Percentiles rank a stretch among this genome's conserved stretches.
These are phyloP conservation scores for Pseudanteris insignis DNA, from an alignment of 2,888 invertebrate species.

Conservation along the genomic window DNA sequence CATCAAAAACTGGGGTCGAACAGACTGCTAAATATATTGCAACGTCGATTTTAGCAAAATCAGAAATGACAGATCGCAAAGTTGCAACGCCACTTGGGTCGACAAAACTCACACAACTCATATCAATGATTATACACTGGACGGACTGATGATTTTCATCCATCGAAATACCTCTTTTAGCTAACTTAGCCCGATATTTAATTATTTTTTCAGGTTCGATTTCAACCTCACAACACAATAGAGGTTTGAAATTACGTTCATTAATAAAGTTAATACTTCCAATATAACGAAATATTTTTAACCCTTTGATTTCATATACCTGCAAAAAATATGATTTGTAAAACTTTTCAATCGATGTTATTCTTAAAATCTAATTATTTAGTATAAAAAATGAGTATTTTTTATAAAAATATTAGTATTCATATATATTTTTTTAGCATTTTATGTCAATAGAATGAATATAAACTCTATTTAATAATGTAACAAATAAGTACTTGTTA, in stretches of 20 bases:
- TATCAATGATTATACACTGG: conserved; percentile 70
- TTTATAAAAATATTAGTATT: too few species aligned
- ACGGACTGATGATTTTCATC: conserved; percentile 51
- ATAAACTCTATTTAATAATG: too few species aligned
- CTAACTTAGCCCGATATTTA: conserved; percentile 63
- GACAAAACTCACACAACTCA: conserved; percentile 72
- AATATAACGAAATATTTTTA: conserved; percentile 76
- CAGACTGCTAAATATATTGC: conserved; percentile 70
- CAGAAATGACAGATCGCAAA: conserved; percentile 68
- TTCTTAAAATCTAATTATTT: too few species aligned
- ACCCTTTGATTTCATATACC: conserved; percentile 72
- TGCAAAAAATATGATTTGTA: too few species aligned
- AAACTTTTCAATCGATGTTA: too few species aligned
- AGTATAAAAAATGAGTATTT: too few species aligned
- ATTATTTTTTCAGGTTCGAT: conserved; percentile 68
- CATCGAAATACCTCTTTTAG: conserved; percentile 52
- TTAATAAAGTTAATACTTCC: conserved; percentile 77
- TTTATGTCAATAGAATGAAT: too few species aligned
- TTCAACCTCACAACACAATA: conserved; percentile 68
- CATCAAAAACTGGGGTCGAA: conserved; percentile 64
- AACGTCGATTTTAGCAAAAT: conserved; percentile 69
- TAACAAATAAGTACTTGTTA: too few species aligned
- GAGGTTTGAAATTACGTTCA: conserved; percentile 69
- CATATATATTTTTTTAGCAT: too few species aligned
- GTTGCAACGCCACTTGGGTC: conserved; percentile 74